Conservation (phyloP, 1,140 invertebrate genomes). For the Aphelenchoides fujianensis region DNA sequence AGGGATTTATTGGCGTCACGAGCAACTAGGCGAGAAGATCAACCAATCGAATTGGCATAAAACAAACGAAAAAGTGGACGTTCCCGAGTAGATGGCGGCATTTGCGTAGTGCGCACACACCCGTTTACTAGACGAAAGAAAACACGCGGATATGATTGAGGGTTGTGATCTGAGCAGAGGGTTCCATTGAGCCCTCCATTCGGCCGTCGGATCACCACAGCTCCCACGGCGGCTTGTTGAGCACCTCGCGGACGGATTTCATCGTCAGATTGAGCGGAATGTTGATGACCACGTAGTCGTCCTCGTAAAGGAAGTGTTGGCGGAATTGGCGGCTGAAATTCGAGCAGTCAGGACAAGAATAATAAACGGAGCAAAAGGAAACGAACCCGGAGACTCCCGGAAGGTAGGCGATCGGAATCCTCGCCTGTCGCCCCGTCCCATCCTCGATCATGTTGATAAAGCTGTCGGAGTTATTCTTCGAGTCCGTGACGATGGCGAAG, state of each 20-base stretch:
- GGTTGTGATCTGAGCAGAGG: neutral
- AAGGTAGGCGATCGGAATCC: conserved; percentile 50
- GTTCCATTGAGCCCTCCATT: too few relatives aligned
- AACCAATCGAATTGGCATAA: neutral
- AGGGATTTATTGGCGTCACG: too few relatives aligned
- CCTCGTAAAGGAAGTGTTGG: conserved; percentile 48
- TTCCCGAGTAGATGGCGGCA: neutral
- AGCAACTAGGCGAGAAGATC: too few relatives aligned
- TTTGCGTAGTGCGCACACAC: neutral
- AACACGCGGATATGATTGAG: neutral
- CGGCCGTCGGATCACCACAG: conserved; percentile 50
- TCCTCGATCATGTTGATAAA: conserved; percentile 56
- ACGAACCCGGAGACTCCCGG: conserved; percentile 50
- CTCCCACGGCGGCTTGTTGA: conserved; percentile 57
- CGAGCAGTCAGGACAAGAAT: conserved; percentile 7
- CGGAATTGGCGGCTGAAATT: conserved; percentile 46
- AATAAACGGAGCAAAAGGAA: conserved; percentile 6
- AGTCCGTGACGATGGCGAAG: conserved; percentile 50
- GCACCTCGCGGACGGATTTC: conserved; percentile 42
- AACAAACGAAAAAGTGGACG: neutral
- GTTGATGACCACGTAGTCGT: conserved; percentile 37
- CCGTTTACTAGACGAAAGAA: neutral
- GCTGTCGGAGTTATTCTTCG: conserved; percentile 44
- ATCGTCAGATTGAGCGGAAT: conserved; percentile 53
- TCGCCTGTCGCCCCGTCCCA: conserved; percentile 37